Evolutionary conservation across 2,797 vertebrate species (phyloP), one percentile per base, ranked within the genome.

Genomic region (Mareca strepera): DNA sequence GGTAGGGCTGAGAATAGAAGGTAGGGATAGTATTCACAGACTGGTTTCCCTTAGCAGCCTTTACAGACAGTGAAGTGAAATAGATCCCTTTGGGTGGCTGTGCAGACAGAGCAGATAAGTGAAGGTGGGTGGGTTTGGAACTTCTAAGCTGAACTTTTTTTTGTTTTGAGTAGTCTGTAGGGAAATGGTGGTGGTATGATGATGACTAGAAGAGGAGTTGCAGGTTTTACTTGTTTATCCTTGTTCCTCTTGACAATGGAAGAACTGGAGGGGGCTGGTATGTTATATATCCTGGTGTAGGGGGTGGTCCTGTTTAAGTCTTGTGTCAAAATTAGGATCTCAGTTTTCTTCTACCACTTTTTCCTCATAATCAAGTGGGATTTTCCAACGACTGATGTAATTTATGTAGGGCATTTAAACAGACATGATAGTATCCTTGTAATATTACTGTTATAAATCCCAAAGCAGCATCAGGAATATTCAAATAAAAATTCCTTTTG

Each of bases 401-500:
- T 82, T 75, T 67, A 43, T 89, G 31, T 63, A 73, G 33, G 31
- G 12, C 7, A 7, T 90, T 96, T 70, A 69, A 82, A 73, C 16
- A 73, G 77, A 58, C 46, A 44, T 52, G 69, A 29, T 60, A 25
- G n/a, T 82, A 2, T 64, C 46, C 17, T 52, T 81, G 20, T 85
- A 56, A 92, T 93, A 90, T 75, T 83, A 59, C 55, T 70, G 48
- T 37, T 66, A 56, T 83, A 94, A 92, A 89, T 85, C 59, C 3
- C 1, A 88, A 85, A 90, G n/a, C 41, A 70, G 66, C 28, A 72
- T 81, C 59, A 91, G 60, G 25, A 33, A 58, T 25, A 69, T 29
- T 81, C 9, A 56, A 62, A 82, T 74, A 83, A 88, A 93, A 88
- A 93, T 91, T 91, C 44, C 18, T 81, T 92, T 48, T 43, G 53